Conservation (phyloP, 2,888 invertebrate species). For the Orthonevra nobilis region DNA sequence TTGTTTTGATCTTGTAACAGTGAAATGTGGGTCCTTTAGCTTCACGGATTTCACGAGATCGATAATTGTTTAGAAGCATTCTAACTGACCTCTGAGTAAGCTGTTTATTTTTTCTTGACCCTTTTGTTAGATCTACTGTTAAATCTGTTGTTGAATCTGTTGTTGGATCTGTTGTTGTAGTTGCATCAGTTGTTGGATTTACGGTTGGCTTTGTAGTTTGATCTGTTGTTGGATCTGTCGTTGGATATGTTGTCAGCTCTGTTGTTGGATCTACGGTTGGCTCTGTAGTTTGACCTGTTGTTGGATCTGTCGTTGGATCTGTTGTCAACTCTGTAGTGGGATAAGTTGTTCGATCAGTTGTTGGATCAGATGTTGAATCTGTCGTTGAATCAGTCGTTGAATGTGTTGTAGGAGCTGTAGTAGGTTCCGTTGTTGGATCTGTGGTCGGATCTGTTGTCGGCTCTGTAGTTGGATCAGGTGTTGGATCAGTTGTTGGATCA, state of each 20-base stretch:
- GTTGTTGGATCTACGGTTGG: not conserved
- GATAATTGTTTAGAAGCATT: not conserved
- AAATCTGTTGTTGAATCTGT: not conserved
- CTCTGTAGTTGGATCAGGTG: not conserved
- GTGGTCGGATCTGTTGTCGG: not conserved
- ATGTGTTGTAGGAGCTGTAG: not conserved
- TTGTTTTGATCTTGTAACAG: slow-evolving; percentile 3
- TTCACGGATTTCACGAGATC: not conserved
- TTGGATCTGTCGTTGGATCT: not conserved
- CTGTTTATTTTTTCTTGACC: not conserved
- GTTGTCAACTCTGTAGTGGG: not conserved
- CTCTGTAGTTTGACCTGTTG: not conserved
- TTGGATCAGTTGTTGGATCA: not conserved
- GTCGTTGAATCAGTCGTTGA: not conserved
- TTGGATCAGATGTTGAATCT: not conserved
- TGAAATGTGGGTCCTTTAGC: not conserved
- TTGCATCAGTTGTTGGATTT: not conserved
- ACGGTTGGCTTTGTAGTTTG: not conserved
- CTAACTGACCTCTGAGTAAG: not conserved
- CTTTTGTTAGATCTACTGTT: not conserved
- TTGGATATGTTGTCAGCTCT: not conserved
- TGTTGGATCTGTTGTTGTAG: not conserved
- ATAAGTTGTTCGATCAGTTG: not conserved
- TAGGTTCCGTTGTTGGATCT: not conserved
- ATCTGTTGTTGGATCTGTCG: not conserved